Base-by-base conservation (phyloP, 2,888 invertebrate species). In the Anorthoa munda region DNA sequence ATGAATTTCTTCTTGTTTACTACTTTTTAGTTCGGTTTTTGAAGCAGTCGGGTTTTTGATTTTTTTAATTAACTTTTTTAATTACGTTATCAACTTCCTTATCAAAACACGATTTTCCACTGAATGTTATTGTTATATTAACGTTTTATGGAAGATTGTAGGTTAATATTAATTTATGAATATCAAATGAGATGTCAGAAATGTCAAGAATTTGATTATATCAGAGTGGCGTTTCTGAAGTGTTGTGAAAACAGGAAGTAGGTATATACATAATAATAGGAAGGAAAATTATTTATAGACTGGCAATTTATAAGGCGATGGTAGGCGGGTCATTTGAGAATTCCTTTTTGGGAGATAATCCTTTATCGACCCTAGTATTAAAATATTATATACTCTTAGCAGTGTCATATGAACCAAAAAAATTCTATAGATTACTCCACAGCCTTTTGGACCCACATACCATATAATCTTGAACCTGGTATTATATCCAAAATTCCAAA, bases 1-100 rank as follows among this genome's bases (percentile, higher is more conserved):
- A n/a, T n/a, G n/a, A n/a, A n/a, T n/a, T n/a, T n/a, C n/a, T n/a
- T n/a, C n/a, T n/a, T n/a, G n/a, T n/a, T n/a, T n/a, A n/a, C n/a
- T n/a, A n/a, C n/a, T n/a, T n/a, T n/a, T n/a, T n/a, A n/a, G n/a
- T n/a, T n/a, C n/a, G n/a, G n/a, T n/a, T n/a, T n/a, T n/a, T n/a
- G n/a, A n/a, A n/a, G n/a, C n/a, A n/a, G n/a, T n/a, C n/a, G n/a
- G n/a, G n/a, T n/a, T n/a, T n/a, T n/a, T n/a, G n/a, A n/a, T n/a
- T n/a, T n/a, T n/a, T n/a, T n/a, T n/a, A n/a, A n/a, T n/a, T n/a
- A n/a, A n/a, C n/a, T n/a, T n/a, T n/a, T n/a, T n/a, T n/a, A n/a
- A n/a, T n/a, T n/a, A 9, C 59, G 72, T 79, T 78, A 72, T 1
- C 21, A 60, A 72, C n/a, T 78, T 67, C 11, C 17, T 26, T 39